Evolutionary conservation across 2,113 vertebrate species (phyloP).

Genomic region (Amblyopsis rosae): DNA sequence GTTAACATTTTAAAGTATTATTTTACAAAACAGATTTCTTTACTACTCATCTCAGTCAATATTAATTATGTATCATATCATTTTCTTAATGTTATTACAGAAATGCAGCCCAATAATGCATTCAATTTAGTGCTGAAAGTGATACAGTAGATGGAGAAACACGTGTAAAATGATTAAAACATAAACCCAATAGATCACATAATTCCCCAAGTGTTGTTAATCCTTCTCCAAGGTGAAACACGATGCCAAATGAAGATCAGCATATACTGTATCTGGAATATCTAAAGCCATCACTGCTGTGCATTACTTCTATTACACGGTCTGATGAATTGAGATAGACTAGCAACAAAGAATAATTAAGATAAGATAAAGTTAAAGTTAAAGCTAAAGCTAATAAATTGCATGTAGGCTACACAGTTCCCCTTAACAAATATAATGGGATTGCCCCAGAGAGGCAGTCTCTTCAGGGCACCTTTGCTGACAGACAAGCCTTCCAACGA

Average conservation of each 20-base stretch:
- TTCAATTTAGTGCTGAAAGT: too few species aligned
- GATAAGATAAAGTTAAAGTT: too few species aligned
- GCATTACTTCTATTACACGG: not conserved
- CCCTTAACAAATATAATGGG: constrained; percentile 35
- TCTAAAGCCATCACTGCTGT: constrained; percentile 11
- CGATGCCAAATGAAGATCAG: constrained; percentile 10
- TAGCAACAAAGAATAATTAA: not conserved
- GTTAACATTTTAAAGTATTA: too few species aligned
- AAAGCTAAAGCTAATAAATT: constrained; percentile 47
- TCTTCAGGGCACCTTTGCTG: constrained; percentile 61
- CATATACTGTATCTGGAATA: constrained; percentile 25
- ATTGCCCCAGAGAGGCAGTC: constrained; percentile 48
- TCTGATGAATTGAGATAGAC: not conserved
- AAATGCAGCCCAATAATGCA: too few species aligned
- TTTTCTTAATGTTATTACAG: too few species aligned
- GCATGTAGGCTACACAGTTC: constrained; percentile 24
- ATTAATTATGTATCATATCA: too few species aligned
- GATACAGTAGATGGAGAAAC: constrained; percentile 1
- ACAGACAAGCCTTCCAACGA: constrained; percentile 35
- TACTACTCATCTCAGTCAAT: too few species aligned
- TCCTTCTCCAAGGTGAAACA: constrained; percentile 19
- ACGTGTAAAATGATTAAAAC: constrained; percentile 14
- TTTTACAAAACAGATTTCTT: too few species aligned
- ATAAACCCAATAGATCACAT: constrained; percentile 10
- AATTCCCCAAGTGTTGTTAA: constrained; percentile 32